Base-by-base conservation (phyloP, 37 sponge, comb jelly and placozoan genomes). In the Crambe crambe region DNA sequence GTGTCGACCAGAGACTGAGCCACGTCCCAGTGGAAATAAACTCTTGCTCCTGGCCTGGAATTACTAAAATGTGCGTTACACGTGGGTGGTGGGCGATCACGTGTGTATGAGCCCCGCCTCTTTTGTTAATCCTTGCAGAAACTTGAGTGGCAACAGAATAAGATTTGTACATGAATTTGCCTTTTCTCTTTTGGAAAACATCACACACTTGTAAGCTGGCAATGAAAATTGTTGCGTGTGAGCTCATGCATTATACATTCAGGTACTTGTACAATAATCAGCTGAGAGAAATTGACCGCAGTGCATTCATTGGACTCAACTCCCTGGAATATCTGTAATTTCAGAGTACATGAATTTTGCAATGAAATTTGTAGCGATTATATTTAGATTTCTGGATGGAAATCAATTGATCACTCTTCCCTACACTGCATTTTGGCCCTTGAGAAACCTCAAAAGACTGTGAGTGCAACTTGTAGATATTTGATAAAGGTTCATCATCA, bases 251-350 rank as follows among this genome's bases (percentile, higher is more conserved):
- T 72, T 23, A 17, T 5, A 32, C 29, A 3, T 64, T n/a, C 58
- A 89, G 90, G 26, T 84, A 76, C 20, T 64, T 89, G 23, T 75
- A 74, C 58, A 64, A 74, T 22, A 85, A 84, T 54, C 30, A 51
- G 29, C 80, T 89, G 1, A 40, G 65, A 25, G 25, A 30, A 6
- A 80, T 89, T 25, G 73, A 80, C 31, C 20, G 62, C 9, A n/a
- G 67, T 56, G 85, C 90, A 20, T 89, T 89, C 56, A 37, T 42
- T 38, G 82, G 78, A 51, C 78, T 88, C 60, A 15, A 23, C 0
- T 32, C 40, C 23, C 77, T 88, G 57, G 42, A 51, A 65, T 78
- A 51, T 37, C 73, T 88, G 89, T 88, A 32, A 47, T 82, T 76
- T 38, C 59, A 8, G n/a, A n/a, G n/a, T 72, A 38, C 38, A 54